Percentiles rank a stretch among this genome's conserved stretches.
Evolutionary conservation across 1,140 invertebrate species (phyloP).

Genomic region (Drosophila santomea): DNA sequence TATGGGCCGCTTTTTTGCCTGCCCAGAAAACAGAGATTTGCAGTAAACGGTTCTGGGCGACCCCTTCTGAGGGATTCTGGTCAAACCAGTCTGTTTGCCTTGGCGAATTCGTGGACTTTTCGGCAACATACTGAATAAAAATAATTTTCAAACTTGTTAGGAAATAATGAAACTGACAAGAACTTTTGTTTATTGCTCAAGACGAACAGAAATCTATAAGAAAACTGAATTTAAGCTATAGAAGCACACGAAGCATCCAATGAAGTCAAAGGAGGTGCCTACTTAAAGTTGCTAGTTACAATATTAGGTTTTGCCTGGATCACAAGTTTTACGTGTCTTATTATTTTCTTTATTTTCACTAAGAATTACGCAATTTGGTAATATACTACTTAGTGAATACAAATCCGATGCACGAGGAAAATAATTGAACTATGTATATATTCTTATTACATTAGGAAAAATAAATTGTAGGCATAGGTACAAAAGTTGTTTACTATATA

Average conservation of each 20-base stretch:
- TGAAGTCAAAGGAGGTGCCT: neutral
- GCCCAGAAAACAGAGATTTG: conserved; percentile 22
- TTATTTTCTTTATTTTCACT: too few relatives aligned
- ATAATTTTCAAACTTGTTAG: neutral
- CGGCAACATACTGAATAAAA: conserved; percentile 38
- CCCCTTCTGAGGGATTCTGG: conserved; percentile 10
- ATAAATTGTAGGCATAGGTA: too few relatives aligned
- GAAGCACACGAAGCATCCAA: neutral
- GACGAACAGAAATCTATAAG: neutral
- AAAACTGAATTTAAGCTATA: conserved; percentile 5
- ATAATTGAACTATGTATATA: too few relatives aligned
- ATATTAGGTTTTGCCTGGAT: too few relatives aligned
- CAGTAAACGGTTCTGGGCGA: conserved; percentile 51
- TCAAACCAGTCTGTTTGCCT: conserved; percentile 1
- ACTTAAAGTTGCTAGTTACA: neutral
- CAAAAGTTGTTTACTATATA: too few relatives aligned
- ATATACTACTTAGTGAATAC: too few relatives aligned
- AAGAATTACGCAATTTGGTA: too few relatives aligned
- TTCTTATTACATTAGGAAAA: too few relatives aligned
- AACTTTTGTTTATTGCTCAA: conserved; percentile 27
- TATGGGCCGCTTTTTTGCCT: conserved; percentile 38
- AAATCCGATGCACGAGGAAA: too few relatives aligned
- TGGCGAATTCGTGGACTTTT: conserved; percentile 62
- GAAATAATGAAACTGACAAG: neutral
- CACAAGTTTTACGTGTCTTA: too few relatives aligned